These are phyloP conservation scores for Tretioscincus oriximinensis DNA, from an alignment of 2,113 vertebrate genomes.

Conservation along the genomic window DNA sequence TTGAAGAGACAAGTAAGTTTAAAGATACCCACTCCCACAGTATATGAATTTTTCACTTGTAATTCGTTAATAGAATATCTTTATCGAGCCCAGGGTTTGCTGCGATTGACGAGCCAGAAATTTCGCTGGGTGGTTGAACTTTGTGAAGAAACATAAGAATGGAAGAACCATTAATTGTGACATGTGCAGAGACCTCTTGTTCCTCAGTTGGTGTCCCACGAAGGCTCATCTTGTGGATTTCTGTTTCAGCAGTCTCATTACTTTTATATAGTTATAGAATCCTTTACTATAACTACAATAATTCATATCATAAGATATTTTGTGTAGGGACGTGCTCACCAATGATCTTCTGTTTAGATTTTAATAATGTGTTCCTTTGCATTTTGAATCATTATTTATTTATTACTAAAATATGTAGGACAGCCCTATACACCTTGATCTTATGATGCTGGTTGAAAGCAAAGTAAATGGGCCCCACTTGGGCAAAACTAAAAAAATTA, in stretches of 20 bases:
- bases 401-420: neutral
- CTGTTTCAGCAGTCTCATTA: neutral
- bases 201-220: neutral
- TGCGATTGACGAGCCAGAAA: neutral
- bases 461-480: too few species aligned
- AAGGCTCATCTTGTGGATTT: neutral
- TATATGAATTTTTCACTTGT: neutral
- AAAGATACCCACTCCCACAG: neutral
- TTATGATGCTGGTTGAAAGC: neutral
- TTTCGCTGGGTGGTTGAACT: neutral
- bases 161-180: neutral
- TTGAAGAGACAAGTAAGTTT: slow-evolving; percentile 91
- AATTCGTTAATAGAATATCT: neutral
- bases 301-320: neutral
- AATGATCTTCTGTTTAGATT: neutral
- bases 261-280: neutral
- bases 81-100: neutral
- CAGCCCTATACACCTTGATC: neutral
- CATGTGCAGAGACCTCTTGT: neutral
- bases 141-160: neutral
- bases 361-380: neutral
- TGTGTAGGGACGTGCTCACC: neutral
- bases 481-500: too few species aligned
- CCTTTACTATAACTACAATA: too few species aligned
- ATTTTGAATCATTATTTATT: neutral